phyloP scores from a whole-genome alignment of 2,113 vertebrate species.

The Rallus limicola region DNA sequence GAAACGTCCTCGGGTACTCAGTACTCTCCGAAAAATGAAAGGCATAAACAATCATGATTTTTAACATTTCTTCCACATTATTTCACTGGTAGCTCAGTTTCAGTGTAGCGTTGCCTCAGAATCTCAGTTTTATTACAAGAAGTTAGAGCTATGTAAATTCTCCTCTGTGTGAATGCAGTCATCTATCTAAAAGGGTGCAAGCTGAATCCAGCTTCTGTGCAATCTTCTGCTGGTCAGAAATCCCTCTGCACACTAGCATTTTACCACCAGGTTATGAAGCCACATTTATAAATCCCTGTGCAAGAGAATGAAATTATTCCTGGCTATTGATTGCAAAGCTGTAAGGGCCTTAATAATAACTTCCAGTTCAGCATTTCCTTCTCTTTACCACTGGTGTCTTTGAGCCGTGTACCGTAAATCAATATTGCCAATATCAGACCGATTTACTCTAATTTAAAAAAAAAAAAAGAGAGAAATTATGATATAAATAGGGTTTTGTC shows the following conservation, averaged over 20 bases:
- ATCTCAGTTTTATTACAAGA: conserved; percentile 36
- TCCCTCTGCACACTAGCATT: conserved; percentile 31
- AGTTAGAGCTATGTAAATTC: conserved; percentile 17
- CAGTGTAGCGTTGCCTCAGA: background rate
- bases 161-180: background rate
- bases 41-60: conserved; percentile 1
- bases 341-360: conserved; percentile 59
- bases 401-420: conserved; percentile 46
- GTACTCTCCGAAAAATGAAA: conserved; percentile 30
- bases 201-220: conserved; percentile 32
- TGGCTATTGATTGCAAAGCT: conserved; percentile 70
- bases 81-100: conserved; percentile 29
- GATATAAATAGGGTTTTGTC: background rate
- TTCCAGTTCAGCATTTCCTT: conserved; percentile 54
- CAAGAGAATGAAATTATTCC: conserved; percentile 61
- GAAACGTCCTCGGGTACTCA: conserved; percentile 53
- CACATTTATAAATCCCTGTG: conserved; percentile 39
- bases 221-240: conserved; percentile 5
- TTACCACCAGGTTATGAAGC: conserved; percentile 24
- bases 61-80: conserved; percentile 26
- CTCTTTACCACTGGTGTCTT: conserved; percentile 46
- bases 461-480: conserved; percentile 26
- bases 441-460: conserved; percentile 35
- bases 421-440: conserved; percentile 50
- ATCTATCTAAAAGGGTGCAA: background rate